A percentile compares a stretch with the other conserved stretches of the same genome.
These are phyloP conservation scores for Limnothrissa miodon DNA, from an alignment of 2,113 vertebrate species.

Conservation along the genomic window DNA sequence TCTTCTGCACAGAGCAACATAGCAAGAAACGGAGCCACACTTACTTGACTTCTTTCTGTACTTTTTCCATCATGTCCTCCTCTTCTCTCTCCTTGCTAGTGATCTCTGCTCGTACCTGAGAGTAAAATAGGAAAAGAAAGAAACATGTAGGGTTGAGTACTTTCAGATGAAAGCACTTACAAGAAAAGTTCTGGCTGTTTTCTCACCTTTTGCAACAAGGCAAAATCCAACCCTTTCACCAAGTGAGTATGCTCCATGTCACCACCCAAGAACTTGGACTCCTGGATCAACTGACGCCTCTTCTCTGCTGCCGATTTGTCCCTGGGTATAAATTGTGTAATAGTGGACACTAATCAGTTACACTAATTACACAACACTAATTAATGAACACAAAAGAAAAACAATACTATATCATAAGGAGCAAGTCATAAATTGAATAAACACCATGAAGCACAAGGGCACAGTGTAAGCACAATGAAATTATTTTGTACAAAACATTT, in stretches of 20 bases:
- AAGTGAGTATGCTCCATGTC: constrained; percentile 99
- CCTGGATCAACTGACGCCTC: constrained; percentile 94
- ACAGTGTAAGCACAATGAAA: background rate
- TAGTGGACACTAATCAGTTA: background rate
- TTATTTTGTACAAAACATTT: too few relatives aligned
- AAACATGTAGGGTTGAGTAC: background rate
- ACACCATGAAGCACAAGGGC: background rate
- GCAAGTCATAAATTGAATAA: background rate
- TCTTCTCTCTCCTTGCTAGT: constrained; percentile 97
- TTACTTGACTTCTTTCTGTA: constrained; percentile 95
- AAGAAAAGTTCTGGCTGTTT: background rate
- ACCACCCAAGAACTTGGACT: constrained; percentile 99
- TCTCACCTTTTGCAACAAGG: constrained; percentile 88
- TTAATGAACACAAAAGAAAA: background rate
- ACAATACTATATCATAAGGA: too few relatives aligned
- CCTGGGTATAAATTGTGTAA: constrained; percentile 54
- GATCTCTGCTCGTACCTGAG: constrained; percentile 94
- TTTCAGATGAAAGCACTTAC: background rate
- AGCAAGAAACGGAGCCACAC: background rate
- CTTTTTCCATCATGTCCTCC: constrained; percentile 96
- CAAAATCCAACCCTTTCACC: constrained; percentile 98
- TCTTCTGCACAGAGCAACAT: background rate
- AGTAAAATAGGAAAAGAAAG: background rate
- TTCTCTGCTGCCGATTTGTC: constrained; percentile 98
- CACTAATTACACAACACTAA: background rate